phyloP scores from a whole-genome alignment of 2,888 invertebrate genomes.

The Xestia rhomboidea region DNA sequence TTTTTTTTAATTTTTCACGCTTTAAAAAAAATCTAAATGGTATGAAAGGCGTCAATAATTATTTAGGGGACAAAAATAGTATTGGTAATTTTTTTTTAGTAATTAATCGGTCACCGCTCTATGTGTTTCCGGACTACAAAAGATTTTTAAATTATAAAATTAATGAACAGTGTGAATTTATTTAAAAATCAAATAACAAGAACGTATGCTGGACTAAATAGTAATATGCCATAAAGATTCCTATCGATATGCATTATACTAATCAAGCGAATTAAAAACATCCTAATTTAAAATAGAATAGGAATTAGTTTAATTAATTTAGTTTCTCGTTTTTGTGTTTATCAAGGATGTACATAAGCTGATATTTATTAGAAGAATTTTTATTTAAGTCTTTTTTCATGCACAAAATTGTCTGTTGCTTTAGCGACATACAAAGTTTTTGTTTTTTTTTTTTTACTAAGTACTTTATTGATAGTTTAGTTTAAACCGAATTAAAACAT shows the following conservation, averaged over 20 bases:
- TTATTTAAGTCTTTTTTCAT: not conserved
- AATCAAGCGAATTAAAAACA: constrained; percentile 59
- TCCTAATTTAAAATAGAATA: constrained; percentile 67
- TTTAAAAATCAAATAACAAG: constrained; percentile 3
- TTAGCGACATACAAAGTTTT: not conserved
- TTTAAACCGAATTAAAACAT: not conserved
- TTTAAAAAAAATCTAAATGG: not conserved
- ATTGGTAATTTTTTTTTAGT: not conserved
- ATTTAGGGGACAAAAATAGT: not conserved
- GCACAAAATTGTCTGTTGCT: not conserved
- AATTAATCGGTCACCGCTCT: constrained; percentile 1
- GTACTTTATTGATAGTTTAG: not conserved
- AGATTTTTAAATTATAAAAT: not conserved
- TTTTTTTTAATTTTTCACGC: not conserved
- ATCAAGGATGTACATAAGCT: constrained; percentile 47
- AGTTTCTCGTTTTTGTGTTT: constrained; percentile 73
- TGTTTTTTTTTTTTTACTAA: not conserved
- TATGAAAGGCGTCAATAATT: no score
- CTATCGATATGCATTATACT: constrained; percentile 52
- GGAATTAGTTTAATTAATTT: constrained; percentile 77
- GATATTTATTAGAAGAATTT: not conserved
- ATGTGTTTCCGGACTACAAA: not conserved
- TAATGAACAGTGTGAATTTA: not conserved
- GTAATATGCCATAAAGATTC: constrained; percentile 45
- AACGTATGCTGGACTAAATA: constrained; percentile 42